Percentiles rank a stretch among this genome's conserved stretches.
These are phyloP conservation scores for Dolichopus griseipennis DNA, from an alignment of 2,888 invertebrate species.

Conservation along the genomic window DNA sequence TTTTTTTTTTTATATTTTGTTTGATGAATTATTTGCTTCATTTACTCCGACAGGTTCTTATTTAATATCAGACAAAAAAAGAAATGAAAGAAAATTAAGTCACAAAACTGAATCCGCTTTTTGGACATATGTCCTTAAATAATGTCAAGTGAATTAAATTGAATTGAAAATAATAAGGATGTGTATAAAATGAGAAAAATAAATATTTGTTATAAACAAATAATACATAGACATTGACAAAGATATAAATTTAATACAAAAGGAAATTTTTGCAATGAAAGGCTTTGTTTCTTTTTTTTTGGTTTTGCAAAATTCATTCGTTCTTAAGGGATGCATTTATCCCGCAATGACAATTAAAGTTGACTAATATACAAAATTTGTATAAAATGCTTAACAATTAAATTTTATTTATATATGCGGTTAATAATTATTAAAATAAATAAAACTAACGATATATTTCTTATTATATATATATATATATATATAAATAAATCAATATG, in stretches of 20 bases:
- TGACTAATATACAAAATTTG: too few relatives aligned
- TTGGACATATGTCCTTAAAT: conserved; percentile 6
- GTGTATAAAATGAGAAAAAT: neutral
- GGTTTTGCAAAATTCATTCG: neutral
- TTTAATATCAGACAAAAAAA: neutral
- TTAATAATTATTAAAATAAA: too few relatives aligned
- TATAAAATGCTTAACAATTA: too few relatives aligned
- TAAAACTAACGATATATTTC: too few relatives aligned
- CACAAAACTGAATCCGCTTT: neutral
- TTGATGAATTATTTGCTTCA: conserved; percentile 6
- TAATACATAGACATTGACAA: neutral
- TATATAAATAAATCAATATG: neutral
- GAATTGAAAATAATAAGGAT: conserved; percentile 3
- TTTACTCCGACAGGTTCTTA: conserved; percentile 3
- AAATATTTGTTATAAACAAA: conserved; percentile 1
- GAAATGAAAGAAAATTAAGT: neutral
- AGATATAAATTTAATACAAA: neutral
- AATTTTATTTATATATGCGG: too few relatives aligned
- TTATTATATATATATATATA: too few relatives aligned
- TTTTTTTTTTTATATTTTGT: neutral
- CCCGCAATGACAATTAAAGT: neutral
- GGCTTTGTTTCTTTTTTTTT: neutral
- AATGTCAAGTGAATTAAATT: conserved; percentile 1
- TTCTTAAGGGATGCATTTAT: neutral
- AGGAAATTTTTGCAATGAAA: neutral